Conservation (phyloP, 1,140 invertebrate species). For the Drosophila lowei region DNA sequence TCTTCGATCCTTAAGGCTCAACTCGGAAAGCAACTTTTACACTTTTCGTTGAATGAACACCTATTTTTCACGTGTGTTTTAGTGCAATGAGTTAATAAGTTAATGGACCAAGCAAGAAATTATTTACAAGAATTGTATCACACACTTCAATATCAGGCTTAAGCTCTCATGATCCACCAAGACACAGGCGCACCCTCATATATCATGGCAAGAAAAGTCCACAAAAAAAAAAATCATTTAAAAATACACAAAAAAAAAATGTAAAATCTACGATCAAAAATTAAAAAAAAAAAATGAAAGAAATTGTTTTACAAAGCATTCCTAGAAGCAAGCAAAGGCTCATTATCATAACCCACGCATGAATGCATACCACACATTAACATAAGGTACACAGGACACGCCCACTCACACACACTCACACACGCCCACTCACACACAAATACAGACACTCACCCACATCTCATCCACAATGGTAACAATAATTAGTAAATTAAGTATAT, state of each 20-base stretch:
- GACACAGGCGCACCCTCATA: constrained; percentile 54
- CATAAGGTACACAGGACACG: constrained; percentile 22
- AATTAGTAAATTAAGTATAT: constrained; percentile 75
- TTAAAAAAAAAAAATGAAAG: constrained; percentile 10
- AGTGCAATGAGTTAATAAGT: constrained; percentile 14
- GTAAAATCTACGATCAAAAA: constrained; percentile 5
- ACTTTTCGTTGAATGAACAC: constrained; percentile 17
- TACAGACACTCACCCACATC: constrained; percentile 55
- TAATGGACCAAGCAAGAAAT: constrained; percentile 65
- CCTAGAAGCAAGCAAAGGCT: constrained; percentile 42
- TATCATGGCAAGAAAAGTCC: constrained; percentile 57
- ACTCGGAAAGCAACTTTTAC: constrained; percentile 6
- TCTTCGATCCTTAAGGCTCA: not conserved
- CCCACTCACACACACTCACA: constrained; percentile 20
- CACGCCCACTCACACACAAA: constrained; percentile 12
- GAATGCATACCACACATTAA: constrained; percentile 26
- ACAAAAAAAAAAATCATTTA: constrained; percentile 20
- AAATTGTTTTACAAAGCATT: constrained; percentile 33
- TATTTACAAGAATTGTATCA: constrained; percentile 20
- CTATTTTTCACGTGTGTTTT: not conserved
- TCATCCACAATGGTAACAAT: constrained; percentile 82
- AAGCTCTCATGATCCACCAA: constrained; percentile 39
- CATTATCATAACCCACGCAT: constrained; percentile 47
- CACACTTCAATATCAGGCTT: constrained; percentile 45
- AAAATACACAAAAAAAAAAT: constrained; percentile 13